A percentile compares a stretch with the other conserved stretches of the same genome.
Evolutionary conservation across 2,113 vertebrate genomes (phyloP).

Genomic region (mouse (Mus musculus)): DNA sequence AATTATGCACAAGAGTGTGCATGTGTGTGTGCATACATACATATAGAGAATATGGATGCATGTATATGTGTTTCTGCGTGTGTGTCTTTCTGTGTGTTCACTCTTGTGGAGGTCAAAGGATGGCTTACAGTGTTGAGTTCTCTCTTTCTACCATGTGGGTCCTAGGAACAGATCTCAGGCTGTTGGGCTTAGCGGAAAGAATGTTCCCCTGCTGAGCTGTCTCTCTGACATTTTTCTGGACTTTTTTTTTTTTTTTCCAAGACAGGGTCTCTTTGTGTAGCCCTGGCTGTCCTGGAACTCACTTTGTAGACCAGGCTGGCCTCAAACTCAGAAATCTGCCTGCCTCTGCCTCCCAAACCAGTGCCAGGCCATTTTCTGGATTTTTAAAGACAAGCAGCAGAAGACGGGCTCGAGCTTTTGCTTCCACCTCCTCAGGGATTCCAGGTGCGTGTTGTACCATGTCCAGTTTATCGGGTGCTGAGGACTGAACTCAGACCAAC

Average conservation of each 20-base stretch:
- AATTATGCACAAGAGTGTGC: no score
- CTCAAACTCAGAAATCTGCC: no score
- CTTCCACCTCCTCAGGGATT: not conserved
- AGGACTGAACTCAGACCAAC: not conserved
- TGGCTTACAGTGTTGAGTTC: no score
- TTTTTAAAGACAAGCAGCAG: not conserved
- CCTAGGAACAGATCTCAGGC: not conserved
- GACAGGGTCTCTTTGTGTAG: no score
- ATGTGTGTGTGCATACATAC: no score
- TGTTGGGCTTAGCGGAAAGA: not conserved
- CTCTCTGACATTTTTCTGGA: not conserved
- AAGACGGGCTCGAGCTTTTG: not conserved
- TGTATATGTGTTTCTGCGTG: no score
- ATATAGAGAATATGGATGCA: no score
- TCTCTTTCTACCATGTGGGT: not conserved
- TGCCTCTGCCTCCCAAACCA: no score
- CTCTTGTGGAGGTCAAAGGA: not conserved
- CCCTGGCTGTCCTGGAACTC: no score
- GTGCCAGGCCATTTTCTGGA: no score
- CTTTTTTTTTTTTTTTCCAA: not conserved
- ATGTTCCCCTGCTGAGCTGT: not conserved
- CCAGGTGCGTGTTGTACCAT: not conserved
- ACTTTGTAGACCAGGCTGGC: no score
- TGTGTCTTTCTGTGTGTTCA: rapidly evolving
- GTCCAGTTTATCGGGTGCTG: not conserved